phyloP scores from a whole-genome alignment of 2,888 invertebrate genomes.

The Drosophila greeni region DNA sequence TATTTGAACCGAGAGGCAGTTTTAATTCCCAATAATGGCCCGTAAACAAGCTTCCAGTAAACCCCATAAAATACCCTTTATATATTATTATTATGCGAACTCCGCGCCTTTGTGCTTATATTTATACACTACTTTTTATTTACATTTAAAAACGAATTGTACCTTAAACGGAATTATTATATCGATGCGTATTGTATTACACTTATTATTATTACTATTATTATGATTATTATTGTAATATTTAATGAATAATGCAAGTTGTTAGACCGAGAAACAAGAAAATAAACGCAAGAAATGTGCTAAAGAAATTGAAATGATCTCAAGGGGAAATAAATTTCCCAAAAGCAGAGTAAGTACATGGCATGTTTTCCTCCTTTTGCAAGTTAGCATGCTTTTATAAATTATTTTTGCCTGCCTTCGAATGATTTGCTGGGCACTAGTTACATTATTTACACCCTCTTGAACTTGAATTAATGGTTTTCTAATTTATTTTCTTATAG shows the following conservation, averaged over 20 bases:
- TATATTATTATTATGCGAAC: constrained; percentile 27
- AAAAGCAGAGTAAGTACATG: constrained; percentile 11
- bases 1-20: constrained; percentile 30
- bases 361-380: constrained; percentile 8
- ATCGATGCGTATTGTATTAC: constrained; percentile 46
- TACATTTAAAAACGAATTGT: constrained; percentile 59
- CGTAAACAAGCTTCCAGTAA: constrained; percentile 30
- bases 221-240: constrained; percentile 49
- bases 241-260: constrained; percentile 54
- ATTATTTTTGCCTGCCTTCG: constrained; percentile 12
- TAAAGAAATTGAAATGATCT: constrained; percentile 21
- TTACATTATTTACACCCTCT: background rate
- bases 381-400: background rate
- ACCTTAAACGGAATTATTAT: constrained; percentile 64
- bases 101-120: constrained; percentile 35
- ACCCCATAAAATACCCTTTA: constrained; percentile 8
- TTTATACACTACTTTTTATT: constrained; percentile 36
- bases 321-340: background rate
- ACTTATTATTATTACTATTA: constrained; percentile 40
- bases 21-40: constrained; percentile 27
- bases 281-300: constrained; percentile 58
- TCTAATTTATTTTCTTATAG: constrained; percentile 20
- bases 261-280: constrained; percentile 54
- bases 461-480: background rate
- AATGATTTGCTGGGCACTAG: constrained; percentile 7